Base-by-base conservation (phyloP, 2,113 vertebrate species). In the Oophaga pumilio region DNA sequence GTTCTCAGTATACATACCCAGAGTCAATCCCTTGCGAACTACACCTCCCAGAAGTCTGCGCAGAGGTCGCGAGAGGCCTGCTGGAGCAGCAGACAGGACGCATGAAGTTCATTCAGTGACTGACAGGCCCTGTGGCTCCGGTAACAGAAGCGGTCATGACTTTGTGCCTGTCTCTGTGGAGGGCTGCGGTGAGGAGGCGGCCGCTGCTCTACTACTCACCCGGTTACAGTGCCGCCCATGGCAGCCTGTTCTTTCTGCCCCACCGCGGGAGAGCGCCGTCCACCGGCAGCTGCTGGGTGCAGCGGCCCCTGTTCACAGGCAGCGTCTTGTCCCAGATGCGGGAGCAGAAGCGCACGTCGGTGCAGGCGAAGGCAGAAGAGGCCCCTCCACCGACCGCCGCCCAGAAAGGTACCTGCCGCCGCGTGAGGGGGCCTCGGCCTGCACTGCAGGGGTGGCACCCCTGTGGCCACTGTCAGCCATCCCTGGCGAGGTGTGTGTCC, bases 351-450 rank as follows among this genome's bases (percentile, higher is more conserved):
- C 90, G 90, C 0, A 91, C 93, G 73, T 91, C 97, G 0, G 89
- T 96, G 0, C 95, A 89, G 57, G 91, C 89, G 80, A 90, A 84
- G 11, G 89, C 86, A 26, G 82, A 88, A 3, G 92, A 86, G 0
- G 92, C 91, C 0, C 62, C 95, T 0, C 80, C 90, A n/a, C 7
- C 93, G 8, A 95, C 96, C 0, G 85, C 95, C 2, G 87, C 95
- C 22, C 95, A 95, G 57, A 98, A 94, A 97, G 97, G 97, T 98
- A 91, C 92, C 89, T 0, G 0, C 69, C 17, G 11, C 6, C 33
- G 33, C 1, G 33, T 43, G 33, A 4, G 33, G 33, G 33, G 33
- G 33, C 33, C 5, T 43, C 33, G 33, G 33, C 33, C 33, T 43
- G 33, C 33, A 33, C 57, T 59, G 57, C 57, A 15, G 15, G 57